phyloP scores from a whole-genome alignment of 2,113 vertebrate genomes.

The Gnathonemus longibarbis region DNA sequence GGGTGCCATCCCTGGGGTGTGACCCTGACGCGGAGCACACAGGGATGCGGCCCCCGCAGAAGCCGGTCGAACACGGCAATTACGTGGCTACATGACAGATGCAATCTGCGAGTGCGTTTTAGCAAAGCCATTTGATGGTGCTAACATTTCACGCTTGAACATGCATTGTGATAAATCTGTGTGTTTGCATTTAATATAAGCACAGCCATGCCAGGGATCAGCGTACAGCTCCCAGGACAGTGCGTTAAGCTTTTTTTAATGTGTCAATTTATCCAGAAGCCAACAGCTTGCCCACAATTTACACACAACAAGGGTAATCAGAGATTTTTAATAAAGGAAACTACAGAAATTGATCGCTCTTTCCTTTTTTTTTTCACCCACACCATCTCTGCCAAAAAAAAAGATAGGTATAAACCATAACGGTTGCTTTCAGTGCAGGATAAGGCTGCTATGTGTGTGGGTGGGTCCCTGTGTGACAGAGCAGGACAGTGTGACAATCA shows the following conservation, averaged over 20 bases:
- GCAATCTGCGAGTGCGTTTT: conserved; percentile 11
- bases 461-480: neutral
- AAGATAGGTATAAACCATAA: neutral
- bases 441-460: neutral
- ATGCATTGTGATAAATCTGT: conserved; percentile 12
- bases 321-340: neutral
- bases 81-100: neutral
- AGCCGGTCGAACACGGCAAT: neutral
- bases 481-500: neutral
- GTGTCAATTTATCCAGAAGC: neutral
- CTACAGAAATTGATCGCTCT: neutral
- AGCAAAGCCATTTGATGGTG: conserved; percentile 1
- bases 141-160: conserved; percentile 17
- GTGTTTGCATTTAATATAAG: conserved; percentile 4
- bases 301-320: neutral
- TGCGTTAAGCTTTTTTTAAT: neutral
- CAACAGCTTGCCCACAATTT: conserved; percentile 4
- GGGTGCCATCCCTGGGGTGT: neutral
- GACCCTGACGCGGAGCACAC: neutral
- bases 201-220: neutral
- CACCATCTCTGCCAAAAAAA: neutral
- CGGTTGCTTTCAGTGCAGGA: neutral
- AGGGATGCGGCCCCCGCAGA: neutral
- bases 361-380: neutral
- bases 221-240: neutral